Conservation (phyloP, 2,113 vertebrate species). For the Psophia crepitans region DNA sequence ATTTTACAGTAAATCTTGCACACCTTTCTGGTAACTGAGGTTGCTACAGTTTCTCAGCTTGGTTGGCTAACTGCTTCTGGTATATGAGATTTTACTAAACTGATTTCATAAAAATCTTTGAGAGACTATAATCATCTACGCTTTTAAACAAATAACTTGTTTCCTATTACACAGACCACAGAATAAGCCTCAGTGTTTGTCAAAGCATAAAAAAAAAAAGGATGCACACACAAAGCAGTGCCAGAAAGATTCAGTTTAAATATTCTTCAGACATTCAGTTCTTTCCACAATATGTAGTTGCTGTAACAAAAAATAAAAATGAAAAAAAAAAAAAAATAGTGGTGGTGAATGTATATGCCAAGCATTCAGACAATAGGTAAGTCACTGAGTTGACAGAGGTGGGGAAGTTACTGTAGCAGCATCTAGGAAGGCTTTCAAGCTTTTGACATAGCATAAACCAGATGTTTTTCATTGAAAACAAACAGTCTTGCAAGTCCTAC, state of each 20-base stretch:
- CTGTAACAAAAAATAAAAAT: not conserved
- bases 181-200: not conserved
- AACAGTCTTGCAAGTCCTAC: not conserved
- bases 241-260: not conserved
- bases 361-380: not conserved
- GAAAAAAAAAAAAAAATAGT: not conserved
- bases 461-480: not conserved
- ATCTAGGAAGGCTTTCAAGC: not conserved
- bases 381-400: not conserved
- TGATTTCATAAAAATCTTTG: not conserved
- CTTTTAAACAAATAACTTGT: slow-evolving; percentile 4
- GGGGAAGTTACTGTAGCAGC: not conserved
- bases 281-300: not conserved
- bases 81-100: not conserved
- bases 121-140: not conserved
- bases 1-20: not conserved
- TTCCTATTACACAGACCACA: not conserved
- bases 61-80: not conserved
- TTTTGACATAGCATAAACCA: not conserved
- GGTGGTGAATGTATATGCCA: not conserved
- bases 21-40: not conserved
- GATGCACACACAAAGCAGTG: not conserved
- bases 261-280: not conserved
- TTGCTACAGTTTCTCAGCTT: not conserved
- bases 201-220: not conserved